phyloP scores from a whole-genome alignment of 2,888 invertebrate genomes.

The Branchipolynoe longqiensis region DNA sequence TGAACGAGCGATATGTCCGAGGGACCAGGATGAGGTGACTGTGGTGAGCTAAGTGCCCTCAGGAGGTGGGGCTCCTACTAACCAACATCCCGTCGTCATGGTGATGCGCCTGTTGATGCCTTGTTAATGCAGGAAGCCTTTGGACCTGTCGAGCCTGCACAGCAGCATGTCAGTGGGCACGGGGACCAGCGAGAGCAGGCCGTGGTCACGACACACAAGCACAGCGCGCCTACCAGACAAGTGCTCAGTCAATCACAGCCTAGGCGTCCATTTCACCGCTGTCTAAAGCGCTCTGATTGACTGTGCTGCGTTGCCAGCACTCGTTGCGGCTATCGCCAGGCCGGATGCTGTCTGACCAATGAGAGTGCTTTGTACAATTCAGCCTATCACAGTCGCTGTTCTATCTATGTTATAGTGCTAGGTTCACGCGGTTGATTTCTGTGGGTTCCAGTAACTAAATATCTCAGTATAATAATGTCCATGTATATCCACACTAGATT shows the following conservation, averaged over 20 bases:
- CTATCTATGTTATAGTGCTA: slow-evolving; percentile 43
- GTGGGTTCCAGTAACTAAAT: slow-evolving; percentile 33
- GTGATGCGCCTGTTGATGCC: too few relatives aligned
- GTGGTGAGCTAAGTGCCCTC: too few relatives aligned
- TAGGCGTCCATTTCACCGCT: neutral
- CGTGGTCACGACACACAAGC: too few relatives aligned
- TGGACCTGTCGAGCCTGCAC: too few relatives aligned
- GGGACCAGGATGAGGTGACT: too few relatives aligned
- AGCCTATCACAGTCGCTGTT: slow-evolving; percentile 50
- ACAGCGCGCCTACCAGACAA: too few relatives aligned
- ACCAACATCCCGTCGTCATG: too few relatives aligned
- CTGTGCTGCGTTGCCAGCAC: neutral
- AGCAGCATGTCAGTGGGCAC: too few relatives aligned
- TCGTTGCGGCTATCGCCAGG: neutral
- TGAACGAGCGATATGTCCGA: too few relatives aligned
- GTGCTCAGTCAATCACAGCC: slow-evolving; percentile 13
- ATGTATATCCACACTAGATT: slow-evolving; percentile 14
- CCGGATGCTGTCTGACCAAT: slow-evolving; percentile 21
- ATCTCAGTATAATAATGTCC: slow-evolving; percentile 10
- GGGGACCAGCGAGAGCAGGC: too few relatives aligned
- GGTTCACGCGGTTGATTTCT: slow-evolving; percentile 34
- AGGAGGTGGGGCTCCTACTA: too few relatives aligned
- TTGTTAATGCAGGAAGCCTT: too few relatives aligned
- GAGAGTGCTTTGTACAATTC: slow-evolving; percentile 34
- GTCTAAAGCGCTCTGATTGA: slow-evolving; percentile 22